phyloP scores from a whole-genome alignment of 2,797 vertebrate genomes.

The Sebastes oblongus region DNA sequence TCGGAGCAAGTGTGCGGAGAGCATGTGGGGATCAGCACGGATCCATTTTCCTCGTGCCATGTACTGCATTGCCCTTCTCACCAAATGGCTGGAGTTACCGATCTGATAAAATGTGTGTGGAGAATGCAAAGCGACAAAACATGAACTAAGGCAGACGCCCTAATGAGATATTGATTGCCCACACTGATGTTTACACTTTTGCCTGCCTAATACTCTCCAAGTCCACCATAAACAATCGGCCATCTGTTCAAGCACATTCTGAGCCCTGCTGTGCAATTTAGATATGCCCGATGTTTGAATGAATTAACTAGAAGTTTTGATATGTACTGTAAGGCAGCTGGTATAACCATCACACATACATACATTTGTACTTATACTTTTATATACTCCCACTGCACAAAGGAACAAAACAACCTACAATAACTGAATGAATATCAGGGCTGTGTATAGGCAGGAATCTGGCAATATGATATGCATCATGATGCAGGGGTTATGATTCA shows the following conservation, averaged over 20 bases:
- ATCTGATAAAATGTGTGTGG: slow-evolving; percentile 37
- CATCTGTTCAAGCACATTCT: slow-evolving; percentile 58
- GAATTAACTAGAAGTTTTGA: slow-evolving; percentile 5
- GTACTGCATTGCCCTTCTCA: slow-evolving; percentile 15
- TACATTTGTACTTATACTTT: slow-evolving; percentile 18
- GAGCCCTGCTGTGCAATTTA: slow-evolving; percentile 34
- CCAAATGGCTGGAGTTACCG: slow-evolving; percentile 41
- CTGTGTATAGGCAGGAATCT: too few species aligned
- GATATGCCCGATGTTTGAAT: slow-evolving; percentile 23
- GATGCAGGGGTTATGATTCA: too few species aligned
- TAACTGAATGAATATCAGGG: slow-evolving; percentile 30
- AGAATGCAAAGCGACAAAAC: slow-evolving; percentile 68
- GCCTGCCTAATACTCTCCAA: slow-evolving; percentile 56
- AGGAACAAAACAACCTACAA: slow-evolving; percentile 40
- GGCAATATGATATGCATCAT: too few species aligned
- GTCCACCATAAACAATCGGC: slow-evolving; percentile 58
- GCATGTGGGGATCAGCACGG: slow-evolving; percentile 22
- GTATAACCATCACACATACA: neutral
- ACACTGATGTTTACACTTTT: slow-evolving; percentile 69
- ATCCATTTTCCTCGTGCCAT: slow-evolving; percentile 17
- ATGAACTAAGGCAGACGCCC: slow-evolving; percentile 60
- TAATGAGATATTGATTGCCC: slow-evolving; percentile 75
- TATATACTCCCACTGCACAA: slow-evolving; percentile 2
- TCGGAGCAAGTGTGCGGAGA: neutral
- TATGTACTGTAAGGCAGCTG: neutral